phyloP scores from a whole-genome alignment of 2,888 invertebrate genomes.

The Loripinus fragilis region DNA sequence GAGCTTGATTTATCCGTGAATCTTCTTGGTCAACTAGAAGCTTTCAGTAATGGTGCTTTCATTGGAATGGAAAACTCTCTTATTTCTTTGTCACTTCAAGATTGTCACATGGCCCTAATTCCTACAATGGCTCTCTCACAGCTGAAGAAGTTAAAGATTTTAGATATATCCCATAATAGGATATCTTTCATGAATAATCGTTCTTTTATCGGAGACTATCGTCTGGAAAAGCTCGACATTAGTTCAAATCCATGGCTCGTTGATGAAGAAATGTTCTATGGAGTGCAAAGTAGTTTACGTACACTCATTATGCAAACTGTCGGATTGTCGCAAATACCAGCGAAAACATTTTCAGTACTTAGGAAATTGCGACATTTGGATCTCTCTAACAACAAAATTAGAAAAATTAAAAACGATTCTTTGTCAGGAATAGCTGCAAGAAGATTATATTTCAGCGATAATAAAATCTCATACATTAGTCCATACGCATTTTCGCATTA shows the following conservation, averaged over 20 bases:
- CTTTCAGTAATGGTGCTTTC: conserved; percentile 52
- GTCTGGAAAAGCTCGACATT: conserved; percentile 47
- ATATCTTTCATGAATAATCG: conserved; percentile 45
- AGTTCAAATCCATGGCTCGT: conserved; percentile 51
- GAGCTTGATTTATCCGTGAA: conserved; percentile 56
- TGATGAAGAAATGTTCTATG: conserved; percentile 47
- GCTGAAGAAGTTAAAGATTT: conserved; percentile 35
- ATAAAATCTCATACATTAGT: conserved; percentile 47
- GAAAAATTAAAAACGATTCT: conserved; percentile 40
- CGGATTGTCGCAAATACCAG: conserved; percentile 40
- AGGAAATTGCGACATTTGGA: conserved; percentile 34
- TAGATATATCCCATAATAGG: conserved; percentile 54
- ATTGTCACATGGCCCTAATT: conserved; percentile 42
- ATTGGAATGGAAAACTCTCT: conserved; percentile 50
- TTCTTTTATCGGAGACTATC: conserved; percentile 48
- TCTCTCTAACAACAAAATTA: conserved; percentile 40
- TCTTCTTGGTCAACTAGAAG: conserved; percentile 53
- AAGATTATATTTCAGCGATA: conserved; percentile 42
- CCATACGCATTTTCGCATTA: conserved; percentile 49
- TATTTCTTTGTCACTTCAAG: conserved; percentile 31
- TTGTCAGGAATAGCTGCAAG: conserved; percentile 47
- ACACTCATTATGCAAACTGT: conserved; percentile 42
- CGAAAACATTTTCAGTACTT: conserved; percentile 32
- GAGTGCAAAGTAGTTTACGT: conserved; percentile 39
- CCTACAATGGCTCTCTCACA: conserved; percentile 47